These are phyloP conservation scores for Eueremaeus valkanovi DNA, from an alignment of 2,888 invertebrate genomes.

Conservation along the genomic window DNA sequence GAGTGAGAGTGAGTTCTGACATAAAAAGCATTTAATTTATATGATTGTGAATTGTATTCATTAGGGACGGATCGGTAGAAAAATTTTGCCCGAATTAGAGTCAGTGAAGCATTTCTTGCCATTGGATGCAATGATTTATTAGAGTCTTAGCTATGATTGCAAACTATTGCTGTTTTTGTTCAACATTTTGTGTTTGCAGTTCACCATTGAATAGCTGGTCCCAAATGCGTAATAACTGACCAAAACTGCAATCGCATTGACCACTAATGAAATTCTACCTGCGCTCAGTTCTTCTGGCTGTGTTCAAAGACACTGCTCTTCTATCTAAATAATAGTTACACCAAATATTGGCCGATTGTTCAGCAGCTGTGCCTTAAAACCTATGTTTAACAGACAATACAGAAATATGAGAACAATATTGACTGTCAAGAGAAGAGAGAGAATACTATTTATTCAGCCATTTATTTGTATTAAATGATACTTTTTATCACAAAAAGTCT, in stretches of 20 bases:
- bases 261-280: conserved; percentile 34
- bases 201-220: conserved; percentile 14
- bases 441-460: not conserved
- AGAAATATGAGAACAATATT: not conserved
- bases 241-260: conserved; percentile 22
- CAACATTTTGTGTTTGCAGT: not conserved
- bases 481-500: not conserved
- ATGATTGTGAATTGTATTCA: conserved; percentile 3
- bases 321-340: not conserved
- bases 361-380: not conserved
- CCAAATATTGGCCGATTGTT: not conserved
- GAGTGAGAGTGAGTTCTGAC: too few relatives aligned
- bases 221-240: conserved; percentile 24
- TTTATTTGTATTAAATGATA: not conserved
- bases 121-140: not conserved
- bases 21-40: conserved; percentile 20
- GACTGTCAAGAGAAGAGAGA: not conserved
- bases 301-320: not conserved
- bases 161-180: not conserved
- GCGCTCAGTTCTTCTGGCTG: not conserved
- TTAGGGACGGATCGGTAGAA: not conserved
- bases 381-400: not conserved
- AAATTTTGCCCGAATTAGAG: not conserved
- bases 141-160: not conserved
- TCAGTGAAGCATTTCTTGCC: not conserved